Percentiles rank a stretch among this genome's conserved stretches.
These are phyloP conservation scores for Gulo gulo DNA, from an alignment of 2,113 vertebrate species.

Conservation along the genomic window DNA sequence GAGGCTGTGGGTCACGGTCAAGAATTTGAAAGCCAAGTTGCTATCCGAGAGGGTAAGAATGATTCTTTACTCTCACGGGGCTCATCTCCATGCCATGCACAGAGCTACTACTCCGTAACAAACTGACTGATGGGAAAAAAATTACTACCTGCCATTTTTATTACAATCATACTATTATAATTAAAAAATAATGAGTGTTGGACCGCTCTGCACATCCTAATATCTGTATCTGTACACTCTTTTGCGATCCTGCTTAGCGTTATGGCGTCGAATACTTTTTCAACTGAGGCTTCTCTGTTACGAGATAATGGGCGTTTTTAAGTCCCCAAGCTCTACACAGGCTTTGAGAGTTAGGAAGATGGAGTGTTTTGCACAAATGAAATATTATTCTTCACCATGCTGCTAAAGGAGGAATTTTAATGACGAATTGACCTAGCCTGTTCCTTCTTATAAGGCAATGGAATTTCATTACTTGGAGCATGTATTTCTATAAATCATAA, in stretches of 20 bases:
- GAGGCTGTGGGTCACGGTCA: not conserved
- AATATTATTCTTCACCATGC: not conserved
- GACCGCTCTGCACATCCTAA: not conserved
- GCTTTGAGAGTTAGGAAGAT: not conserved
- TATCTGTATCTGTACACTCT: not conserved
- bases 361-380: not conserved
- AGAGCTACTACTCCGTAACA: not conserved
- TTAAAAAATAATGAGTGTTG: not conserved
- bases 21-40: not conserved
- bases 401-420: not conserved
- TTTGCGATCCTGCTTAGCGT: not conserved
- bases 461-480: not conserved
- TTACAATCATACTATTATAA: not conserved
- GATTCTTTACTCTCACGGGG: not conserved
- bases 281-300: not conserved
- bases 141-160: not conserved
- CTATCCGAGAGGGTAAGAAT: not conserved
- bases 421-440: not conserved
- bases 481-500: not conserved
- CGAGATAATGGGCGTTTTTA: not conserved
- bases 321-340: not conserved
- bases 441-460: not conserved
- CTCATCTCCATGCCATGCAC: not conserved
- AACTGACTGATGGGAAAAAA: not conserved
- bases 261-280: not conserved